Evolutionary conservation across 1,140 invertebrate genomes (phyloP), one percentile per base, ranked within the genome.

Genomic region (Microplitis demolitor): DNA sequence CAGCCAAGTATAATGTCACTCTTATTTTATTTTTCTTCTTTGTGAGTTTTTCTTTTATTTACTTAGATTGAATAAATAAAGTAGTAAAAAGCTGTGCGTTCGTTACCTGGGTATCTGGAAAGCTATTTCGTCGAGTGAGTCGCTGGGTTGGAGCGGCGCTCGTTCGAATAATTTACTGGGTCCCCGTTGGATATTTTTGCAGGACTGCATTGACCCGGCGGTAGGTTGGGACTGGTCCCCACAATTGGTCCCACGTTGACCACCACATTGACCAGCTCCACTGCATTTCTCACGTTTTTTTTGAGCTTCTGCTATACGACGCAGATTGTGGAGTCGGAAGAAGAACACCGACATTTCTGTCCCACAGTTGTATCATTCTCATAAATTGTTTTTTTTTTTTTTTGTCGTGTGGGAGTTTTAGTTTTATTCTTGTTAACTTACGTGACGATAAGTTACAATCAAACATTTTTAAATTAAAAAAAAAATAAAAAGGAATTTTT

Each of bases 271-370:
- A 81, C 82, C 77, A 81, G 83, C 86, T 66, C 82, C 87, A 74
- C 84, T 89, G 73, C 88, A 89, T 83, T 45, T 45, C 5, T 88
- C 88, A 79, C 83, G 88, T 84, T 89, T 90, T 80, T 88, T 89
- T 73, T 89, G 89, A 79, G 88, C 88, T 69, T 89, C 92, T 87
- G 94, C 92, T 81, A 92, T 92, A 53, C 94, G 91, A 82, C 92
- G 93, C 80, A 96, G 90, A 87, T 96, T 95, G 90, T 95, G 95
- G 83, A 96, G 91, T 69, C 95, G 94, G 88, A 96, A 96, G 92
- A 97, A 96, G 90, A 96, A 97, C 90, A 96, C 91, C 90, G 95
- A 96, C 95, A 97, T 96, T 67, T 89, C 89, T 91, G 80, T 80
- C 66, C 50, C 63, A 66, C 13, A 66, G 66, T 33, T 34, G 14